A percentile compares a stretch with the other conserved stretches of the same genome.
phyloP scores from a whole-genome alignment of 1,140 invertebrate genomes.

The Aleiodes sp. region DNA sequence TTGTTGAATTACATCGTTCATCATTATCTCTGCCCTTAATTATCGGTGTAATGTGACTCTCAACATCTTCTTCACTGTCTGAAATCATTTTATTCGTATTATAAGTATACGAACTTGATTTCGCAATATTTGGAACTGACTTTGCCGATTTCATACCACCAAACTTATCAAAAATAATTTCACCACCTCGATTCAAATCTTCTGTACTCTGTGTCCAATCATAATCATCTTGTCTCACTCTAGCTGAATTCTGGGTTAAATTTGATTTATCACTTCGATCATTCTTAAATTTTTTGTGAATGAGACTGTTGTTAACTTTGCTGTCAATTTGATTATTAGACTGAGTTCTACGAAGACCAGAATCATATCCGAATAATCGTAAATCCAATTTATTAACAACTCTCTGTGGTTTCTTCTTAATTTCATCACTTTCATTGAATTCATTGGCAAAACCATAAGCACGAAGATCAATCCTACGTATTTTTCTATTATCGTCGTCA shows the following conservation, averaged over 20 bases:
- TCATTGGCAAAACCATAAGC: constrained; percentile 57
- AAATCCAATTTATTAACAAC: constrained; percentile 56
- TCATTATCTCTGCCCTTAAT: background rate
- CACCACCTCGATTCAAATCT: constrained; percentile 27
- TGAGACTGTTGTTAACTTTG: constrained; percentile 30
- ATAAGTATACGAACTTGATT: constrained; percentile 18
- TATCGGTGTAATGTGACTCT: background rate
- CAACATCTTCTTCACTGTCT: constrained; percentile 32
- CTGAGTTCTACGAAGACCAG: constrained; percentile 50
- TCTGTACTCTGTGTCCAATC: constrained; percentile 36
- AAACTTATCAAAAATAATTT: constrained; percentile 28
- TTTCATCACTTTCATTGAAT: constrained; percentile 35
- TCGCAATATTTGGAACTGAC: constrained; percentile 57
- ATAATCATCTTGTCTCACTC: constrained; percentile 28
- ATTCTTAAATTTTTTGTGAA: constrained; percentile 47
- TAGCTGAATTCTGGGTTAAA: constrained; percentile 5
- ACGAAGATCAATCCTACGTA: constrained; percentile 53
- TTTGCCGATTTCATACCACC: constrained; percentile 49
- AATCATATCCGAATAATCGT: constrained; percentile 53
- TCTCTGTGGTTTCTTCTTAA: constrained; percentile 36
- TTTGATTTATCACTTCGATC: constrained; percentile 35
- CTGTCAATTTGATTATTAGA: constrained; percentile 53
- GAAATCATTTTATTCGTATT: constrained; percentile 9
- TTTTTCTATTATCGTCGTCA: constrained; percentile 42
- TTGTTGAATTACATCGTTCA: background rate